Conservation (phyloP, 2,797 vertebrate species). For the Gymnothorax javanicus region DNA sequence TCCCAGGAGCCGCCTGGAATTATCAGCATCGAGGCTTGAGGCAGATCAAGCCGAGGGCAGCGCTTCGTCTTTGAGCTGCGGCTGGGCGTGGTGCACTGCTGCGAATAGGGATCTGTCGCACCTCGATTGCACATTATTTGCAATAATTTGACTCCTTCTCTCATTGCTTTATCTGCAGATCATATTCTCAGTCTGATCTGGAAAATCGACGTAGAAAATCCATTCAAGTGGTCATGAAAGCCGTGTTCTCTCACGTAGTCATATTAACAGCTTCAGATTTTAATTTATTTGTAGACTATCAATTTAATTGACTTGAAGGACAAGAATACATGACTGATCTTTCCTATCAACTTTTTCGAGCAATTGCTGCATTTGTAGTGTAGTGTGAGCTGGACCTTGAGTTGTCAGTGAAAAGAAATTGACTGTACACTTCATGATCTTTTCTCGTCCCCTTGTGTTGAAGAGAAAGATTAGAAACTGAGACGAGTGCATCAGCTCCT, state of each 20-base stretch:
- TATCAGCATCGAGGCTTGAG: not conserved
- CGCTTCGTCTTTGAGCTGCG: not conserved
- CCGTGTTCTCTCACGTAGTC: not conserved
- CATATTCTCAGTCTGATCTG: not conserved
- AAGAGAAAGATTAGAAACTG: conserved; percentile 3
- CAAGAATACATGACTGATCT: not conserved
- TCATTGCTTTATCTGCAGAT: not conserved
- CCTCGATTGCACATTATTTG: not conserved
- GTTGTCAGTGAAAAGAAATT: not conserved
- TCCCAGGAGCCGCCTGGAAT: not conserved
- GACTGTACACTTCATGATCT: not conserved
- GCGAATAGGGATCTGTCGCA: not conserved
- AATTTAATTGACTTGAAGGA: not conserved
- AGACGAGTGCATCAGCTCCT: not conserved
- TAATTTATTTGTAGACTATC: not conserved
- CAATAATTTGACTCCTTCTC: not conserved
- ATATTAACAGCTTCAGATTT: not conserved
- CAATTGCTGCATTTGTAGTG: not conserved
- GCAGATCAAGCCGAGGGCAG: not conserved
- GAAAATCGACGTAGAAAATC: not conserved
- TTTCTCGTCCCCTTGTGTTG: not conserved
- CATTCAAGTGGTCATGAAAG: conserved; percentile 2
- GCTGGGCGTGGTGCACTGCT: not conserved
- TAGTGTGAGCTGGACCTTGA: not conserved
- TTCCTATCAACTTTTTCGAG: not conserved